Evolutionary conservation across 1,140 invertebrate species (phyloP).

Genomic region (Drosophila pandora): DNA sequence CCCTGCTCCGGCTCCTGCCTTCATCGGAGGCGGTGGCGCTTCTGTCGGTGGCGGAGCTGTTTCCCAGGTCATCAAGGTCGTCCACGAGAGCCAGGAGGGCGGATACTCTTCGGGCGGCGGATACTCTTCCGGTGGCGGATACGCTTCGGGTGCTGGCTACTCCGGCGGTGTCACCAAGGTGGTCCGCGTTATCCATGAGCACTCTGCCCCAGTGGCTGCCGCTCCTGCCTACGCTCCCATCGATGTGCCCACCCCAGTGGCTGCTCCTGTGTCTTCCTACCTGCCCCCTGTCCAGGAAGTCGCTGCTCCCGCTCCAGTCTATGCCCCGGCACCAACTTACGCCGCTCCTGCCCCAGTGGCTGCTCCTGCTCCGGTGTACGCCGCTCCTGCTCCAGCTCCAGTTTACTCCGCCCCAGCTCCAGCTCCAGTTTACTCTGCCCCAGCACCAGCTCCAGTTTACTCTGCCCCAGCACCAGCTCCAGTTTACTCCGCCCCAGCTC

Average conservation of each 20-base stretch:
- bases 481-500: constrained; percentile 17
- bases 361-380: constrained; percentile 34
- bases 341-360: constrained; percentile 31
- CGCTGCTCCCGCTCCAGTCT: constrained; percentile 30
- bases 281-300: constrained; percentile 42
- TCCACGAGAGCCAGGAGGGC: constrained; percentile 53
- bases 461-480: constrained; percentile 20
- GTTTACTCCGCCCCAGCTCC: constrained; percentile 23
- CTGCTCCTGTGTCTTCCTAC: constrained; percentile 40
- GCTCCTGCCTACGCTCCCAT: constrained; percentile 44
- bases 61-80: constrained; percentile 66
- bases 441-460: constrained; percentile 34
- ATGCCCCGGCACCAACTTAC: too few species aligned
- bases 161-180: constrained; percentile 58
- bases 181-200: constrained; percentile 76
- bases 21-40: constrained; percentile 14
- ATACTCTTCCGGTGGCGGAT: constrained; percentile 11
- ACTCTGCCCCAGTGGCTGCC: constrained; percentile 26
- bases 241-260: constrained; percentile 29
- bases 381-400: constrained; percentile 28
- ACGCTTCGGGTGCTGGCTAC: constrained; percentile 11
- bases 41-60: constrained; percentile 16
- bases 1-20: constrained; percentile 14
- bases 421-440: constrained; percentile 30
- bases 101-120: constrained; percentile 19